Base-by-base conservation (phyloP, 2,113 vertebrate genomes). In the Cottus gobio region DNA sequence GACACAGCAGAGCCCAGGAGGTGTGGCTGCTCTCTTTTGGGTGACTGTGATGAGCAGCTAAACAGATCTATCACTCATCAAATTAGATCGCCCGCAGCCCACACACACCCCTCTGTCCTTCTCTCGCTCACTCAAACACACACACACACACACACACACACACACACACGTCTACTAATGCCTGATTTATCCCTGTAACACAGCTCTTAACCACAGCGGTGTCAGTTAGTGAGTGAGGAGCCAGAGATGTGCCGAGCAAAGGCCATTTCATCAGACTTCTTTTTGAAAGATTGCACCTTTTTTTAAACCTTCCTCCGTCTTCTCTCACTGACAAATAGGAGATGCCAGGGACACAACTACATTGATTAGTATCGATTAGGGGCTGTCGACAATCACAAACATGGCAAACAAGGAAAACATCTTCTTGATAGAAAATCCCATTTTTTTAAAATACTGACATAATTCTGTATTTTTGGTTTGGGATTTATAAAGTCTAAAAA, bases 211-310 rank as follows among this genome's bases (percentile, higher is more conserved):
- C 76, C 62, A 83, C 65, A 79, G 82, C 54, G 16, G 58, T 82
- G 84, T 86, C 87, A 86, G 81, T 70, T 44, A 80, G 84, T 87
- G 82, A 88, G 74, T 65, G 77, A 77, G 60, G 61, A 79, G 71
- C 78, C 66, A 83, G 63, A 31, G 71, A 80, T 76, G 74, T 88
- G 73, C 69, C 87, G 89, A 84, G 74, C 63, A 87, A 64, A 88
- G 75, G 83, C 86, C 84, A 87, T 90, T 91, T 91, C 65, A 91
- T 89, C 79, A 80, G 77, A 73, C 87, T 91, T 89, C 71, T 87
- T 90, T 92, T 85, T 89, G 71, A 92, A 83, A 79, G 79, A 92
- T 82, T 89, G 52, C 48, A 81, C 54, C 36, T 36, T 90, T 87
- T 79, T 36, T 72, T 87, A 77, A 80, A 71, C 36, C 71, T 48